Base-by-base conservation (phyloP, 2,888 invertebrate species). In the Aleiodes testaceus region DNA sequence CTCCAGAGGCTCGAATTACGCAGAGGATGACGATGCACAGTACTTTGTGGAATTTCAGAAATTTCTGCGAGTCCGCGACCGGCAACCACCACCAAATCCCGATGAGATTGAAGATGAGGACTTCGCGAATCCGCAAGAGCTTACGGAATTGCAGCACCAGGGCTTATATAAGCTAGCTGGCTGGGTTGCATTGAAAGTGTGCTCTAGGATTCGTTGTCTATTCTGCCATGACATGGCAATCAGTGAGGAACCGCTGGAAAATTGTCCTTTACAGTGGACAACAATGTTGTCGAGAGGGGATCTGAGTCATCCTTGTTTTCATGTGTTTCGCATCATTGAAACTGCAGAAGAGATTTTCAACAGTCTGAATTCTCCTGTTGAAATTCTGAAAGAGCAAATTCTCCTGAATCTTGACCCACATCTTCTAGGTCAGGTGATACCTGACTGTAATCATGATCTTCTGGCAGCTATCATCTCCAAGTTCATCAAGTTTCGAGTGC, bases 131-230 rank as follows among this genome's bases (percentile, higher is more conserved):
- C 30, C 45, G 5, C 16, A 45, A 36, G 42, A 36, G 12, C 14
- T 63, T 4, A 36, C 63, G 11, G 44, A 7, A 20, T 7, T 65
- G 6, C 65, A 65, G n/a, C 11, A 20, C 7, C 26, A 45, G 6
- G 49, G 65, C 9, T 16, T 65, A 3, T 65, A 65, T 12, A 16
- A 65, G 12, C 42, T 20, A 1, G 65, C 65, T n/a, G 65, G 65
- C 7, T 65, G 65, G 65, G 49, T 30, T 5, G 65, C 45, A 11
- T 20, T n/a, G 7, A 61, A 61, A n/a, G 36, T 44, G 16, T 14
- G 20, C 12, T n/a, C 16, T 11, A 16, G 7, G 7, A 14, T 6
- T 22, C 20, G n/a, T 26, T 26, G 26, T 26, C 5, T 26, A 26
- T 26, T 5, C 26, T 36, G 36, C 7, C 36, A 6, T 9, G 36